Conservation (phyloP, 1,140 invertebrate species). For the Zeugodacus cucurbitae region DNA sequence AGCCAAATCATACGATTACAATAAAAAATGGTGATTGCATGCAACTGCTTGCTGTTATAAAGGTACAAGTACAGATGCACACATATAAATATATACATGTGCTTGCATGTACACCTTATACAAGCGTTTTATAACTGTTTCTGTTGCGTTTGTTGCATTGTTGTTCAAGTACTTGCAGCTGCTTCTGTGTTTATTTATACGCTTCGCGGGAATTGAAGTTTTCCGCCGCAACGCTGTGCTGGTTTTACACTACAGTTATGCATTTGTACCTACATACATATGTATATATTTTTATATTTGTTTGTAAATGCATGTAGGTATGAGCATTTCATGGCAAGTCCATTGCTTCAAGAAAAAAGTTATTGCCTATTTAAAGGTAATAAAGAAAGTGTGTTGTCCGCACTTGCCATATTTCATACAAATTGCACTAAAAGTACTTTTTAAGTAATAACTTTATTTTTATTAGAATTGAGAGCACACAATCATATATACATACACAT, state of each 20-base stretch:
- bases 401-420: neutral
- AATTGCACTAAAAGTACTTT: neutral
- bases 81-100: neutral
- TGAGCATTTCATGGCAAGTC: neutral
- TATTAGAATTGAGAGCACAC: neutral
- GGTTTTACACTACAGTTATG: neutral
- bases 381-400: neutral
- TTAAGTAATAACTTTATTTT: neutral
- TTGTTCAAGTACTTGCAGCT: neutral
- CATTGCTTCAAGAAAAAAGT: neutral
- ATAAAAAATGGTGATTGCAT: neutral
- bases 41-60: neutral
- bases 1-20: neutral
- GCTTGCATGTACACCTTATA: neutral
- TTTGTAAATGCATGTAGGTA: neutral
- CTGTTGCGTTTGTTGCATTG: neutral
- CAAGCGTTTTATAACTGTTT: neutral
- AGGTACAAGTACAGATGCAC: too few species aligned
- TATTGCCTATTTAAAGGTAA: slow-evolving; percentile 6
- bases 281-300: neutral
- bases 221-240: neutral
- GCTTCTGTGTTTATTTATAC: neutral
- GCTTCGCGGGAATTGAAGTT: neutral
- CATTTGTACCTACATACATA: neutral
- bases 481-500: too few species aligned